Evolutionary conservation across 2,797 vertebrate genomes (phyloP).

Genomic region (Schizopygopsis pylzovi): DNA sequence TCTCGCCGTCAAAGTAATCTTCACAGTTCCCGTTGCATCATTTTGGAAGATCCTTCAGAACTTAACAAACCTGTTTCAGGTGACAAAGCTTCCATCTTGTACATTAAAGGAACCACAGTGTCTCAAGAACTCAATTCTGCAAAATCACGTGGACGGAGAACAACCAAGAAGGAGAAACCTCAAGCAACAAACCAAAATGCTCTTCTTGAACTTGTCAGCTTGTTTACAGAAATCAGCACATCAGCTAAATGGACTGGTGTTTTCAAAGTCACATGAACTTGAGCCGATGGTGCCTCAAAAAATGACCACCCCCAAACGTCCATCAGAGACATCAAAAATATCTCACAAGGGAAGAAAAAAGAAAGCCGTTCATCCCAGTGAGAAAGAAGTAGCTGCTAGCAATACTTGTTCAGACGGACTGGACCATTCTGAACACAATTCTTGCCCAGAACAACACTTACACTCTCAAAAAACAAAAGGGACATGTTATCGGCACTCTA

Average conservation of each 20-base stretch:
- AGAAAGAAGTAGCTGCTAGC: conserved; percentile 10
- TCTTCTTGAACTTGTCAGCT: not conserved
- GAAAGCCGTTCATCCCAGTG: not conserved
- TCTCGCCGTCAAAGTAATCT: not conserved
- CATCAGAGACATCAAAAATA: not conserved
- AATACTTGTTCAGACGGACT: not conserved
- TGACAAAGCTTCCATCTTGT: not conserved
- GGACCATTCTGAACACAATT: conserved; percentile 5
- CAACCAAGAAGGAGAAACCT: conserved; percentile 3
- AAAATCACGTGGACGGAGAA: not conserved
- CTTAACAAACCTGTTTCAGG: not conserved
- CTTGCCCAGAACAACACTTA: not conserved
- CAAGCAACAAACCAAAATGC: not conserved
- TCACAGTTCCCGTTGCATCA: not conserved
- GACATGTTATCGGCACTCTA: not conserved
- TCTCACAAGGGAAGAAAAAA: conserved; percentile 31
- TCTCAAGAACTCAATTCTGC: too few relatives aligned
- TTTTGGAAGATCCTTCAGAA: not conserved
- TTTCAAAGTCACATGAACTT: not conserved
- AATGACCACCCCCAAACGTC: not conserved
- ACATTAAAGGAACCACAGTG: not conserved
- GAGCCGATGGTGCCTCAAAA: not conserved
- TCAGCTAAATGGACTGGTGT: conserved; percentile 3
- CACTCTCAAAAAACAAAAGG: not conserved
- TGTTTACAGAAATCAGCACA: not conserved